Percentiles rank a stretch among this genome's conserved stretches.
phyloP scores from a whole-genome alignment of 2,113 vertebrate species.

The Ceyx cyanopectus region DNA sequence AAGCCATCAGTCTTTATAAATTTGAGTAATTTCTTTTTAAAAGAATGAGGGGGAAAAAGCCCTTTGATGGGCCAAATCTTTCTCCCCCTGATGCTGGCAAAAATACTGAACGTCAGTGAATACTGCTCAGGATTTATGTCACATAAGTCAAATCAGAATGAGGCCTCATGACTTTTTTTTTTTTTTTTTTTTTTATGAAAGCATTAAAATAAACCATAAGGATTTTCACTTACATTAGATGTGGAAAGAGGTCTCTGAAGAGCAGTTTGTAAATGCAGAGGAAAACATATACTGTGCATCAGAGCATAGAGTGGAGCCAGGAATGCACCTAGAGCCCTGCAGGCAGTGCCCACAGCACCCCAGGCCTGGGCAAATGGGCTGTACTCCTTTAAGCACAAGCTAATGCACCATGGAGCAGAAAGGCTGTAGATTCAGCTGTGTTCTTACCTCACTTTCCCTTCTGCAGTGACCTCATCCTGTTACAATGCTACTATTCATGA shows the following conservation, averaged over 20 bases:
- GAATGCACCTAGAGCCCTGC: conserved; percentile 47
- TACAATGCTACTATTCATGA: conserved; percentile 98
- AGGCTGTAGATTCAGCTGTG: conserved; percentile 91
- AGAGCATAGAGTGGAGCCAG: conserved; percentile 47
- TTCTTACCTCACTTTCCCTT: conserved; percentile 92
- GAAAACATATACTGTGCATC: conserved; percentile 57
- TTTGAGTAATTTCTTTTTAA: conserved; percentile 40
- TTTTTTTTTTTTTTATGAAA: conserved; percentile 30
- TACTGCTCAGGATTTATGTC: conserved; percentile 42
- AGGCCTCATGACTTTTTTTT: conserved; percentile 44
- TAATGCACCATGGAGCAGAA: conserved; percentile 73
- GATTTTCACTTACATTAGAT: conserved; percentile 62
- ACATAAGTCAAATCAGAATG: conserved; percentile 61
- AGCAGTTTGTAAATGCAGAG: conserved; percentile 58
- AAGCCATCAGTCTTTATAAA: conserved; percentile 54
- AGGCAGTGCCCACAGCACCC: background rate
- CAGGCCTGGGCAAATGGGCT: background rate
- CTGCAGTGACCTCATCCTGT: conserved; percentile 92
- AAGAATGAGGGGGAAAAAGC: background rate
- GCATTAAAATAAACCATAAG: conserved; percentile 65
- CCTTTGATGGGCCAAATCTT: background rate
- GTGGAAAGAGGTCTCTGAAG: conserved; percentile 62
- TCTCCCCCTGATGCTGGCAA: background rate
- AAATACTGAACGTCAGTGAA: conserved; percentile 18
- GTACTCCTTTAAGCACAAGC: conserved; percentile 79